Evolutionary conservation across 1,140 invertebrate species (phyloP).

Genomic region (Glossosoma conforme): DNA sequence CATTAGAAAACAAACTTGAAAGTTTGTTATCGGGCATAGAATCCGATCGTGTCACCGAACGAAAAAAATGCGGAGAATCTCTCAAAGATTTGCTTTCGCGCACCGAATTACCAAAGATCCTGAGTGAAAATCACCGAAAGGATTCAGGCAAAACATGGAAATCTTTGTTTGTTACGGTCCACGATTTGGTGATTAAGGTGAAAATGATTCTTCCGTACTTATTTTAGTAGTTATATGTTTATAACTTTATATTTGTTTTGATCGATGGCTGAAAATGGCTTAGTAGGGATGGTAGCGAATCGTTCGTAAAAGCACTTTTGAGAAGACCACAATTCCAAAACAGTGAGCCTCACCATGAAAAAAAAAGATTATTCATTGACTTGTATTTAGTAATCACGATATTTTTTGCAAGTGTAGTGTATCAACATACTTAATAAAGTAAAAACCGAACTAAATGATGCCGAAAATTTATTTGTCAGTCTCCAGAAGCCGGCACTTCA

Average conservation of each 20-base stretch:
- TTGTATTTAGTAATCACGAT: too few relatives aligned
- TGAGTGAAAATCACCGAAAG: slow-evolving; percentile 7
- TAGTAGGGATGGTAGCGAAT: too few relatives aligned
- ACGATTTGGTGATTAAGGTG: slow-evolving; percentile 14
- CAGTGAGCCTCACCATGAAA: background rate
- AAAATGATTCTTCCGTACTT: background rate
- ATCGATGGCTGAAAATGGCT: too few relatives aligned
- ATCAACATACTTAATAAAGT: too few relatives aligned
- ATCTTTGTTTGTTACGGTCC: slow-evolving; percentile 8
- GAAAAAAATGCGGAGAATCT: slow-evolving; percentile 6
- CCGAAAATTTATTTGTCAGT: too few relatives aligned
- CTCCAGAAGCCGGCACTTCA: too few relatives aligned
- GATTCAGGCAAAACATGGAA: slow-evolving; percentile 7
- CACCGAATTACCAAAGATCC: background rate
- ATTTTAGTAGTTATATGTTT: too few relatives aligned
- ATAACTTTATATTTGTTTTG: too few relatives aligned
- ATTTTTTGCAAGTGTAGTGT: too few relatives aligned
- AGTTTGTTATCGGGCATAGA: slow-evolving; percentile 5
- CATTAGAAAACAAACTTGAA: slow-evolving; percentile 8
- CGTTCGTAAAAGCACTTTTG: background rate
- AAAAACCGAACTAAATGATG: too few relatives aligned
- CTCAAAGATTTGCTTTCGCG: slow-evolving; percentile 10
- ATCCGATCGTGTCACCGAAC: slow-evolving; percentile 10
- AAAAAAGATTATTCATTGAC: too few relatives aligned
- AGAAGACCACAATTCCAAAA: background rate